These are phyloP conservation scores for Sorex araneus DNA, from an alignment of 2,113 vertebrate species.

Conservation along the genomic window DNA sequence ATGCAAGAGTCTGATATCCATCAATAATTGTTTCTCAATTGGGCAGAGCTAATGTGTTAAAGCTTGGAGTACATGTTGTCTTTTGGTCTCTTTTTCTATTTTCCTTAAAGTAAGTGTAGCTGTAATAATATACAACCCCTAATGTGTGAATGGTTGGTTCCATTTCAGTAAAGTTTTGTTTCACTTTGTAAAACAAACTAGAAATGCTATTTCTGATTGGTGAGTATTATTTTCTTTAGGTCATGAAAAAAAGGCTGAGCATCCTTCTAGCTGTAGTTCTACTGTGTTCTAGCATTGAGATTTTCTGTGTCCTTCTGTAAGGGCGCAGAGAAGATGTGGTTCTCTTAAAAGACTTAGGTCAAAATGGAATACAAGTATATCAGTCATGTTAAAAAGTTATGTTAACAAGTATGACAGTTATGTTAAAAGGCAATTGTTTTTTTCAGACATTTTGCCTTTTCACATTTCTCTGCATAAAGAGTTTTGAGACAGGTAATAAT, in stretches of 20 bases:
- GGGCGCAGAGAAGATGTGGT: background rate
- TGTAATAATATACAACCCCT: background rate
- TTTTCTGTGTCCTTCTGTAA: background rate
- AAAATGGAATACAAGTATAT: background rate
- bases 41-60: background rate
- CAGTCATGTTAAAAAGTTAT: background rate
- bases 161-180: background rate
- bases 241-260: background rate
- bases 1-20: conserved; percentile 1
- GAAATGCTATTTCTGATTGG: background rate
- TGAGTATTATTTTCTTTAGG: background rate
- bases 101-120: background rate
- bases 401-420: background rate
- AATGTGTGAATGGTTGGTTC: background rate
- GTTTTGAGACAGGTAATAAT: background rate
- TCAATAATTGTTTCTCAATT: background rate
- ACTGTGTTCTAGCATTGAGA: background rate
- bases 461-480: background rate
- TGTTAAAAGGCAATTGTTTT: background rate
- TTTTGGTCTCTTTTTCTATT: background rate
- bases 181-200: background rate
- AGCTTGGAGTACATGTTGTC: background rate
- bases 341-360: conserved; percentile 14
- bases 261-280: background rate
- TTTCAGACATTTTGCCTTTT: background rate